Percentiles rank a stretch among this genome's conserved stretches.
phyloP scores from a whole-genome alignment of 1,140 invertebrate species.

The Babylonia areolata region DNA sequence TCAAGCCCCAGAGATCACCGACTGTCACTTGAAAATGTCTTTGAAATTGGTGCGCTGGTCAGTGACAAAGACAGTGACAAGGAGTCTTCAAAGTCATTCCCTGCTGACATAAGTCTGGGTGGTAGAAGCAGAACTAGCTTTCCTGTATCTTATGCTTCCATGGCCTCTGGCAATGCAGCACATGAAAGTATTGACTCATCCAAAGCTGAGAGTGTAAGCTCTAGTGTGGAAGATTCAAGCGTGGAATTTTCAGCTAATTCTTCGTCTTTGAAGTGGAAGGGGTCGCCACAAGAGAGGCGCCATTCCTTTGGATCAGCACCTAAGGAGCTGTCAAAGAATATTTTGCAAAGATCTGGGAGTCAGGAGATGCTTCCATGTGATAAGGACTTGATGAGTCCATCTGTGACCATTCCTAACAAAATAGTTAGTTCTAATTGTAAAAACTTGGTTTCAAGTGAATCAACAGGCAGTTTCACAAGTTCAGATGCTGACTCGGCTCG shows the following conservation, averaged over 20 bases:
- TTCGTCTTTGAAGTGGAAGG: slow-evolving; percentile 65
- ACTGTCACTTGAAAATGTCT: slow-evolving; percentile 65
- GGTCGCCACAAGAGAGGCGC: slow-evolving; percentile 62
- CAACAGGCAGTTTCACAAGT: background rate
- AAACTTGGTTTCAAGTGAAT: slow-evolving; percentile 4
- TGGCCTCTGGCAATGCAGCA: slow-evolving; percentile 55
- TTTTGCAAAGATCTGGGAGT: slow-evolving; percentile 50
- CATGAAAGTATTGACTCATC: slow-evolving; percentile 26
- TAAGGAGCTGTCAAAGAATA: slow-evolving; percentile 54
- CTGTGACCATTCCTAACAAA: background rate
- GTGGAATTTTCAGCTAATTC: slow-evolving; percentile 24
- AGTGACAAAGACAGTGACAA: slow-evolving; percentile 68
- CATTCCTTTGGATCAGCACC: slow-evolving; percentile 71
- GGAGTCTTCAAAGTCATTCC: slow-evolving; percentile 69
- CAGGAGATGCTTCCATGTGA: slow-evolving; percentile 49
- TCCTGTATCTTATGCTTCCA: slow-evolving; percentile 67
- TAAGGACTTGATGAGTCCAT: background rate
- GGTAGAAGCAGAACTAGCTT: slow-evolving; percentile 51
- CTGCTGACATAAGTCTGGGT: slow-evolving; percentile 52
- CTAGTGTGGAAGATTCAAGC: slow-evolving; percentile 34
- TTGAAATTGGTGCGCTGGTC: slow-evolving; percentile 45
- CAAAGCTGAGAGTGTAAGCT: slow-evolving; percentile 41
- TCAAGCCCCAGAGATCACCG: slow-evolving; percentile 21
- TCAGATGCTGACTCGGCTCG: slow-evolving; percentile 20
- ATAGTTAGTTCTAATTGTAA: background rate